Conservation (phyloP, 64 coral and sea anemone genomes). For the Acropora tenuis region DNA sequence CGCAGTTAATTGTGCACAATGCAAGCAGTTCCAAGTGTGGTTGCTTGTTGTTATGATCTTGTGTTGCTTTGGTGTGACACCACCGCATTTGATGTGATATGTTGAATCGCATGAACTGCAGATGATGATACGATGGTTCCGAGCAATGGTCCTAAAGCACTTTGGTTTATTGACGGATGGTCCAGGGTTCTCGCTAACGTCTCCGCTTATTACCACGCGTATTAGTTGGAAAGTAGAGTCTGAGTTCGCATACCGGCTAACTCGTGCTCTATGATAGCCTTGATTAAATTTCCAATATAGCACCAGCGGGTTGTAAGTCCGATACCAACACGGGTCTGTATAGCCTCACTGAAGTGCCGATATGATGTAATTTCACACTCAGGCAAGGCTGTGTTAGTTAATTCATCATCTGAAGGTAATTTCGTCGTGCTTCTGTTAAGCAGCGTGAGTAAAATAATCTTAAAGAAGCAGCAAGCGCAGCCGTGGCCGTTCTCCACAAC, state of each 20-base stretch:
- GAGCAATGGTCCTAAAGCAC: slow-evolving; percentile 46
- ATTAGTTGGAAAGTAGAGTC: slow-evolving; percentile 47
- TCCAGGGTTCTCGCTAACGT: slow-evolving; percentile 43
- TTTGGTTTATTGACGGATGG: slow-evolving; percentile 9
- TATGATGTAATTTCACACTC: neutral
- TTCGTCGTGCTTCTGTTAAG: too few relatives aligned
- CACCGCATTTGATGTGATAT: slow-evolving; percentile 48
- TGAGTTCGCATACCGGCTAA: slow-evolving; percentile 32
- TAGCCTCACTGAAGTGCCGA: neutral
- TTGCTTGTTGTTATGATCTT: slow-evolving; percentile 26
- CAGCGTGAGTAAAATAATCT: too few relatives aligned
- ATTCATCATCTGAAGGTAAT: slow-evolving; percentile 1
- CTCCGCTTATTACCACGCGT: slow-evolving; percentile 5
- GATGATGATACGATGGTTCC: slow-evolving; percentile 33
- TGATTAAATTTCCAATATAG: too few relatives aligned
- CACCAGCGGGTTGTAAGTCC: neutral
- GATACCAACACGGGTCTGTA: slow-evolving; percentile 25
- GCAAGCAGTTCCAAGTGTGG: slow-evolving; percentile 10
- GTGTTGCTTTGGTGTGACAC: slow-evolving; percentile 38
- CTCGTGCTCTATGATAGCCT: slow-evolving; percentile 26
- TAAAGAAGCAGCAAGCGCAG: too few relatives aligned
- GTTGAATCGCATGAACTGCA: slow-evolving; percentile 27
- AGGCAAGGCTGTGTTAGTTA: slow-evolving; percentile 20
- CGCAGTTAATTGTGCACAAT: slow-evolving; percentile 21
- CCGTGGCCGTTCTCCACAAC: neutral